Evolutionary conservation across 2,888 invertebrate species (phyloP).

Genomic region (Nesidiocoris tenuis): DNA sequence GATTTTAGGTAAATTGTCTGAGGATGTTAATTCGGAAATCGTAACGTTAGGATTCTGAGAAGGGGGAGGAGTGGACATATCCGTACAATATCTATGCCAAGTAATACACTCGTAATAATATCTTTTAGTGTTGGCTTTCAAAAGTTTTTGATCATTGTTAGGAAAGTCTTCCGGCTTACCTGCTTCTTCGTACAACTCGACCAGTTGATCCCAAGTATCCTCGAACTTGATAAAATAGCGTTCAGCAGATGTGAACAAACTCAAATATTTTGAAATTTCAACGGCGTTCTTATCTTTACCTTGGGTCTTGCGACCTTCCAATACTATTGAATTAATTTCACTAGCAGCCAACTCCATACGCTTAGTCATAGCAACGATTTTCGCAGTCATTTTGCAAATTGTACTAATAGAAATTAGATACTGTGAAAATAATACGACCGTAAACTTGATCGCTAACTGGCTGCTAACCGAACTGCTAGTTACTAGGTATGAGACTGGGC

Average conservation of each 20-base stretch:
- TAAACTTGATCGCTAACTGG: too few relatives aligned
- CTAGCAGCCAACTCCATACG: too few relatives aligned
- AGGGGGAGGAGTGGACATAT: neutral
- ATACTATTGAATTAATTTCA: neutral
- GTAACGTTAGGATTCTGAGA: neutral
- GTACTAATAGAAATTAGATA: too few relatives aligned
- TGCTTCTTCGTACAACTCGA: neutral
- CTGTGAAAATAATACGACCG: too few relatives aligned
- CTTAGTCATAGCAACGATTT: too few relatives aligned
- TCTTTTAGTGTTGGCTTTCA: neutral
- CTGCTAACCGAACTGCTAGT: too few relatives aligned
- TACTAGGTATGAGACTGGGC: too few relatives aligned
- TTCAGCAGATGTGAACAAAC: neutral
- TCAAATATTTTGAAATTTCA: neutral
- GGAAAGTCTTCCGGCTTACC: neutral
- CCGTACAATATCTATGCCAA: neutral
- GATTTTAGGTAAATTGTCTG: neutral
- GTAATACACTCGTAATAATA: slow-evolving; percentile 2
- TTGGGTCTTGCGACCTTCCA: neutral
- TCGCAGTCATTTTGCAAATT: too few relatives aligned
- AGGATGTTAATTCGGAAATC: neutral
- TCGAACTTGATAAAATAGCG: neutral
- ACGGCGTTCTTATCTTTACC: neutral
- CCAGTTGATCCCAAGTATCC: neutral
- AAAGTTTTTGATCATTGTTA: neutral